These are phyloP conservation scores for Synergus gifuensis DNA, from an alignment of 2,888 invertebrate genomes.

Conservation along the genomic window DNA sequence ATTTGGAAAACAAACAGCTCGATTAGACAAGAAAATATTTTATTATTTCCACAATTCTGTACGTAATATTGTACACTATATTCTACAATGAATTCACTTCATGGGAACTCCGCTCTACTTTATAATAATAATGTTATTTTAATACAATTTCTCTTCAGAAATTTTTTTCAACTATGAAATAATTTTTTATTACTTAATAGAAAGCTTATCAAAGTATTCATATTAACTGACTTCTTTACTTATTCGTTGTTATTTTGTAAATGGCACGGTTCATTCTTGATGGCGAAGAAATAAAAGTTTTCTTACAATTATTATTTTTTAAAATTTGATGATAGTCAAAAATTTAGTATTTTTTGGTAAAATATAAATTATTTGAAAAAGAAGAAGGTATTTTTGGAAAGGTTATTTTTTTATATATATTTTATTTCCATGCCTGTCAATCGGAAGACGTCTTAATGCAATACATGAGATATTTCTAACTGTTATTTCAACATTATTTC, in stretches of 20 bases:
- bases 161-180: neutral
- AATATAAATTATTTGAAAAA: constrained; percentile 1
- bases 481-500: neutral
- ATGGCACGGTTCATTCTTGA: constrained; percentile 36
- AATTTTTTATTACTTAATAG: neutral
- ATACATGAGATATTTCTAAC: neutral
- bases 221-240: neutral
- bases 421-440: constrained; percentile 9
- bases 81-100: neutral
- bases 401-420: neutral
- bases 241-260: constrained; percentile 4
- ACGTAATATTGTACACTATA: constrained; percentile 13
- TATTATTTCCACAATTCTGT: constrained; percentile 24
- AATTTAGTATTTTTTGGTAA: neutral
- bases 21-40: constrained; percentile 15
- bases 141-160: neutral
- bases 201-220: neutral
- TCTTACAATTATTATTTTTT: neutral
- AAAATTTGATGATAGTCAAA: neutral
- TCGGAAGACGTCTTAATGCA: constrained; percentile 11
- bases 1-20: neutral
- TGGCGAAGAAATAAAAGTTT: neutral
- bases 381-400: neutral
- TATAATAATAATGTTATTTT: constrained; percentile 12
- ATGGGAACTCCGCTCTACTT: neutral